Evolutionary conservation across 1,140 invertebrate genomes (phyloP), one percentile per base, ranked within the genome.

Genomic region (Zophobas atratus): DNA sequence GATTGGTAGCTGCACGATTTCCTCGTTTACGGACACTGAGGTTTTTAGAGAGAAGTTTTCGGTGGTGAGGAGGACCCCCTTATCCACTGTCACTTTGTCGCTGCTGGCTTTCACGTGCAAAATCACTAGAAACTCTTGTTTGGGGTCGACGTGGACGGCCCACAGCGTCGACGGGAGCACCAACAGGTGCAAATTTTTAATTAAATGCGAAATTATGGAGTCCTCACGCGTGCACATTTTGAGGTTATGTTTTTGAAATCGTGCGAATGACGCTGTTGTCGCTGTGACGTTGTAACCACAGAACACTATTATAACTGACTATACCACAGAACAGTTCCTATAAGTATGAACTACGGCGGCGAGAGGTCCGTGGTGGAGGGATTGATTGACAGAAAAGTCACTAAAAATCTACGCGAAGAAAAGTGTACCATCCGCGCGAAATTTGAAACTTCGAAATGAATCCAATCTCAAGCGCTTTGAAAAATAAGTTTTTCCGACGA

Each of bases 101-200:
- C 76, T 71, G 33, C 32, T 36, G 35, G 76, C 6, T 72, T 79
- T 41, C 6, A 76, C 49, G 34, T 79, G 77, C 48, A 79, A 49
- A 46, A 79, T 56, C 20, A 51, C 74, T 36, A 76, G 56, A 39
- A 71, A 79, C 6, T 79, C 39, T 35, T 71, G 70, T 34, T 76
- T 63, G 20, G 77, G 73, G 71, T 79, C 77, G 41, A 76, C 46
- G 43, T 79, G 77, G 20, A 79, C 57, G 6, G 49, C 74, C 77
- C 77, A 79, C 1, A 76, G 51, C 6, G 77, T 48, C 39, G 77
- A 76, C n/a, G 77, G 77, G 46, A 79, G 70, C 0, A 70, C 34
- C 20, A 79, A 2, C 49, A 79, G 53, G 33, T 56, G 49, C 20
- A 79, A 51, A 20, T 76, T 72, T 71, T 76, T 79, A 1, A 57